These are phyloP conservation scores for Rostratula benghalensis DNA, from an alignment of 2,113 vertebrate genomes.

Conservation along the genomic window DNA sequence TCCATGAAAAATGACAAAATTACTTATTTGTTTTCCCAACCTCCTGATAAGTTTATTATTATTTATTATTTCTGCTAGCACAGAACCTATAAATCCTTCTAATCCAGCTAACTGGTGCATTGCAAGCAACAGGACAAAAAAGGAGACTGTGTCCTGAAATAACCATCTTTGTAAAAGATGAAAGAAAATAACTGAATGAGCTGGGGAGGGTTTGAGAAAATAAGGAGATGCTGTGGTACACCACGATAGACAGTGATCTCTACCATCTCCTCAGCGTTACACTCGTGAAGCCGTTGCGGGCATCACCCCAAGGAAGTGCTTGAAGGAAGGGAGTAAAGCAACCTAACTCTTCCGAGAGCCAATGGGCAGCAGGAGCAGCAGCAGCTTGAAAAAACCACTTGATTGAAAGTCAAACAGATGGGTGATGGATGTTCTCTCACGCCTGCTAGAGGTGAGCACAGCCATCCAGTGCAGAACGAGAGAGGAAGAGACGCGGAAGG, in stretches of 20 bases:
- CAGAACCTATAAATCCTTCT: not conserved
- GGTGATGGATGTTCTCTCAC: not conserved
- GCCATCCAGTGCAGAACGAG: not conserved
- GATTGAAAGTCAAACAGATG: not conserved
- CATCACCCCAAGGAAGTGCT: not conserved
- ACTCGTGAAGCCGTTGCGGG: not conserved
- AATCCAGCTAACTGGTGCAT: not conserved
- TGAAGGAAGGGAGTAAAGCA: not conserved
- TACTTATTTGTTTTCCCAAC: not conserved
- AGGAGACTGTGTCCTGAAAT: not conserved
- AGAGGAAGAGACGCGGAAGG: not conserved
- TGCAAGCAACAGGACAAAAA: not conserved
- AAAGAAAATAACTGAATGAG: not conserved
- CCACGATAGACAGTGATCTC: not conserved
- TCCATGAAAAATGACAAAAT: not conserved
- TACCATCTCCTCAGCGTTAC: not conserved
- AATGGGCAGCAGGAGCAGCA: not conserved
- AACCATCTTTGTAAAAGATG: not conserved
- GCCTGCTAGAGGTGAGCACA: slow-evolving; percentile 12
- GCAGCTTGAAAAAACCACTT: not conserved
- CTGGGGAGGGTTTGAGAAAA: not conserved
- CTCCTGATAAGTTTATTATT: not conserved
- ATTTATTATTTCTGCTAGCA: not conserved
- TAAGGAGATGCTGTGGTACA: not conserved
- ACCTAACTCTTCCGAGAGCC: not conserved